phyloP scores from a whole-genome alignment of 2,113 vertebrate species.

The Aptenodytes patagonicus region DNA sequence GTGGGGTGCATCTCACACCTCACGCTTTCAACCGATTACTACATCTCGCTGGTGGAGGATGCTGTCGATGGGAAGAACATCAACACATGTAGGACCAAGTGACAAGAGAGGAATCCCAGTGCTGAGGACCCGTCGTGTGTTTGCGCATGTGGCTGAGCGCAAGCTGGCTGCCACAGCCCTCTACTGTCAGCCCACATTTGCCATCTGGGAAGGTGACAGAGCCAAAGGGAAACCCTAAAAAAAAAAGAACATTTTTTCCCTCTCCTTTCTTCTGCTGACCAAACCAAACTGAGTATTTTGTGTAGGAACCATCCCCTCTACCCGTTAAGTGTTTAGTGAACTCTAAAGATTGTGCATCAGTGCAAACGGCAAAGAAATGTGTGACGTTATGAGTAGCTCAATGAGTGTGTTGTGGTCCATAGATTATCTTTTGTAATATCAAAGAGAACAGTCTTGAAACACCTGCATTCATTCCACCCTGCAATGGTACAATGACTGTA shows the following conservation, averaged over 20 bases:
- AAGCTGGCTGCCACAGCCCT: background rate
- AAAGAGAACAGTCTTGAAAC: constrained; percentile 36
- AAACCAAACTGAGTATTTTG: constrained; percentile 9
- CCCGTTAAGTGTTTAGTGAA: background rate
- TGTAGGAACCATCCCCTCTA: constrained; percentile 1
- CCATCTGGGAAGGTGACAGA: background rate
- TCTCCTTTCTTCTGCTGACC: constrained; percentile 8
- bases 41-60: constrained; percentile 91
- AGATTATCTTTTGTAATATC: background rate
- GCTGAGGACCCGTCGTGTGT: background rate
- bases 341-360: background rate
- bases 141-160: background rate
- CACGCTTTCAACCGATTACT: constrained; percentile 92
- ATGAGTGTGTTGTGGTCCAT: constrained; percentile 24
- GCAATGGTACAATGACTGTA: background rate
- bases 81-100: constrained; percentile 89
- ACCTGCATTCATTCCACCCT: background rate
- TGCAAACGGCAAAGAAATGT: background rate
- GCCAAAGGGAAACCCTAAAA: background rate
- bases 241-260: background rate
- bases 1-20: constrained; percentile 96
- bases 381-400: background rate
- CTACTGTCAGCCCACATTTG: background rate
- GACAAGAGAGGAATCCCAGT: constrained; percentile 21
- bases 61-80: constrained; percentile 94